Base-by-base conservation (phyloP, 2,113 vertebrate species). In the Psilopsiagon aymara region DNA sequence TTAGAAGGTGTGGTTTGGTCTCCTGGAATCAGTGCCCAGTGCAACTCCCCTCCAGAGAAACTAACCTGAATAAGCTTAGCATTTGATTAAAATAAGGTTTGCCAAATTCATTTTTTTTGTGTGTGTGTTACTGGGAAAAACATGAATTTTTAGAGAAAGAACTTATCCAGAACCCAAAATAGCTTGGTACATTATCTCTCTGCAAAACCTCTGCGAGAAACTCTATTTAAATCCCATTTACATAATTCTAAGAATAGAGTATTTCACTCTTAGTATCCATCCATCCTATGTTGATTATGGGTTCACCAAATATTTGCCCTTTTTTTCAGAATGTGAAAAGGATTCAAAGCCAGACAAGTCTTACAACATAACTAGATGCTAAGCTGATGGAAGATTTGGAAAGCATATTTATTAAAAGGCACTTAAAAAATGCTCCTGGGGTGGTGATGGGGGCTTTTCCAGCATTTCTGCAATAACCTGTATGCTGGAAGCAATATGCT, bases 291-390 rank as follows among this genome's bases (percentile, higher is more conserved):
- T 97, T 44, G 35, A 84, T 96, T 94, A 94, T 29, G 49, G 60
- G 53, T 91, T 96, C 85, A 88, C 78, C 95, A 95, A 95, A 95
- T 97, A 97, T 93, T 97, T 97, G 95, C 68, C 51, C 39, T 87
- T 51, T 60, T 63, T 96, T 96, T 74, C 83, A 93, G 78, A 90
- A 88, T 82, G 64, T 59, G 78, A n/a, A 70, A 93, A 64, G 33
- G 11, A 90, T 90, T 94, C 51, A n/a, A 92, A 88, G 94, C 90
- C 78, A 83, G 70, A 91, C 33, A 70, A 86, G 63, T 51, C 59
- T 92, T 63, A 70, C 0, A 78, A 57, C 35, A 68, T 44, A 81
- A 88, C 41, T 74, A 35, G 33, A 85, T 88, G 77, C 29, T 37
- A 60, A 86, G 77, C 35, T 96, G 68, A 76, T 27, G 82, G 75